These are phyloP conservation scores for Kobus ellipsiprymnus DNA, from an alignment of 2,113 vertebrate species.

Conservation along the genomic window DNA sequence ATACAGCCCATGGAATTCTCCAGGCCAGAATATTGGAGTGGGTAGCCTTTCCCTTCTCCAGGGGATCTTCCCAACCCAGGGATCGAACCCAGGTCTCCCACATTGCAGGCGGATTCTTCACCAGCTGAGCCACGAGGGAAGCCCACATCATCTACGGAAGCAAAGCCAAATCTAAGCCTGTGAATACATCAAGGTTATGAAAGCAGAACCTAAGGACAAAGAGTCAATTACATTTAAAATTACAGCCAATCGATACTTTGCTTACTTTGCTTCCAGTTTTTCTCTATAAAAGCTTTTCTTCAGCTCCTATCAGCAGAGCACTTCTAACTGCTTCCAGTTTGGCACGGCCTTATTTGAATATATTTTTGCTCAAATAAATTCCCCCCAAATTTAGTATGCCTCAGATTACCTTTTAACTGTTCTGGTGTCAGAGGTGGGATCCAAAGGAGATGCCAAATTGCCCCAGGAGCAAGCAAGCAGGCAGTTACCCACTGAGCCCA, in stretches of 20 bases:
- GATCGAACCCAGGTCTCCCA: neutral
- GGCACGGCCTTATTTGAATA: no score
- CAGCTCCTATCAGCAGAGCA: neutral
- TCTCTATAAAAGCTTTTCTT: neutral
- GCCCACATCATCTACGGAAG: neutral
- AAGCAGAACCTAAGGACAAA: neutral
- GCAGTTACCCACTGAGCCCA: no score
- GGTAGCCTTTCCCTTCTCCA: neutral
- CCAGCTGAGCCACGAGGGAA: neutral
- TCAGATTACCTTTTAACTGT: neutral
- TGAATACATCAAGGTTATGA: neutral
- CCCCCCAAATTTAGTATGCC: neutral
- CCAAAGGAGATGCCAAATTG: neutral
- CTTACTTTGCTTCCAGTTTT: neutral
- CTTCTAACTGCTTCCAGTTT: neutral
- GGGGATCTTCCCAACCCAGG: neutral
- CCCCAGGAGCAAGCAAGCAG: neutral
- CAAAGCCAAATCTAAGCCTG: neutral
- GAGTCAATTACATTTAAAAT: neutral
- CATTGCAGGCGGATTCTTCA: neutral
- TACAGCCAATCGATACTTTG: neutral
- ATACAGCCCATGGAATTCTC: neutral
- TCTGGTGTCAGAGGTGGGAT: neutral
- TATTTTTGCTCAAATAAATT: neutral
- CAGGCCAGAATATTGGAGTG: neutral